Base-by-base conservation (phyloP, 2,888 invertebrate genomes). In the Sceliomorpha sp. region DNA sequence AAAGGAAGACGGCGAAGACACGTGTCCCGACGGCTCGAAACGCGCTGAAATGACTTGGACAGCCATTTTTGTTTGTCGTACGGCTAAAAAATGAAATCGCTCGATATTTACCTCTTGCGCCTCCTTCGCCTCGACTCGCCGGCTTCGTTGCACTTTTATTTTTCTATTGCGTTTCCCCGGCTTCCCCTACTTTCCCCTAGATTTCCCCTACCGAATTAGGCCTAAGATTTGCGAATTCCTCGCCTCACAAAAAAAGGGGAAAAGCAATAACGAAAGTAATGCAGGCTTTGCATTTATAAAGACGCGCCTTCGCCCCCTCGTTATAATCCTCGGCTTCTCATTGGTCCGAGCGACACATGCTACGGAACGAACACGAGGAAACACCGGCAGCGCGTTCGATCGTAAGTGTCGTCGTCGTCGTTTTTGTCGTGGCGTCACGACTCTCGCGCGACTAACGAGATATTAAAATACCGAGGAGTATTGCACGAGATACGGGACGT, bases 401-500 rank as follows among this genome's bases (percentile, higher is more conserved):
- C 9, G n/a, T 45, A 10, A 31, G 9, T 8, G 10, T n/a, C n/a
- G n/a, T n/a, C n/a, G n/a, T n/a, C 12, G 9, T 34, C 10, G 7
- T 34, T 9, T 31, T 9, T 34, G 9, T 20, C 29, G 34, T 29
- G 20, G 36, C 42, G 37, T 17, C 32, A 27, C 47, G 53, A 37
- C 20, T 36, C 24, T 32, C 20, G 31, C 44, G 44, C 26, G 59
- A 55, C 73, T 72, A 37, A 37, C 72, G 74, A 72, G 73, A 42
- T 8, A 7, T 24, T 24, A 20, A 36, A 39, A 40, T 15, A 29
- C 31, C 6, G 24, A 53, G 32, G 32, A 32, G 3, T 17, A 20
- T n/a, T 53, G 17, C 12, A 29, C 27, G 50, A 50, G 32, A 29
- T 29, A 37, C 48, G 42, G 36, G 20, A 53, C 27, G 53, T 51